These are phyloP conservation scores for Diarsia mendica DNA, from an alignment of 2,888 invertebrate genomes.

Conservation along the genomic window DNA sequence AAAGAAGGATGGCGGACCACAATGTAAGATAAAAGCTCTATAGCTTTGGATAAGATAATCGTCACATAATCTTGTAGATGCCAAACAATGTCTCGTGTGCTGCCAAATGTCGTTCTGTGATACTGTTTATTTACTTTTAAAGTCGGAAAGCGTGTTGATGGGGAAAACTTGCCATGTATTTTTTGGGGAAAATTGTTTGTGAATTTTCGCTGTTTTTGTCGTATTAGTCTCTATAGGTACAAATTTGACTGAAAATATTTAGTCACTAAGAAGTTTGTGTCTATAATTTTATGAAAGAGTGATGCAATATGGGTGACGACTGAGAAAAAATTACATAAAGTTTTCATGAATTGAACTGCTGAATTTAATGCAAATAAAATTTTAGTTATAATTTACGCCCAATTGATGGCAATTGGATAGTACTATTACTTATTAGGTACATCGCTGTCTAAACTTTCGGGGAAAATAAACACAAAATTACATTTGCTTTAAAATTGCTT, in stretches of 20 bases:
- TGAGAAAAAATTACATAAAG: neutral
- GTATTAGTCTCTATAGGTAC: neutral
- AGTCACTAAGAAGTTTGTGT: neutral
- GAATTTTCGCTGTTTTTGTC: neutral
- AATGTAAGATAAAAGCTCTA: conserved; percentile 55
- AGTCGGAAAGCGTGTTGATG: conserved; percentile 18
- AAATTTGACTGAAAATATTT: neutral
- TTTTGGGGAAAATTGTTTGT: neutral
- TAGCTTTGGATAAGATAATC: conserved; percentile 60
- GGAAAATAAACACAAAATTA: neutral
- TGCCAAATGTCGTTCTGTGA: conserved; percentile 55
- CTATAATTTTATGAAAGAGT: neutral
- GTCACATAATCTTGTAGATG: conserved; percentile 38
- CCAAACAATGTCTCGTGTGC: conserved; percentile 38
- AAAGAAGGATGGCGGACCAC: conserved; percentile 74
- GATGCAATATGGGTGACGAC: neutral
- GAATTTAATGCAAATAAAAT: neutral
- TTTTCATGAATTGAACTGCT: neutral
- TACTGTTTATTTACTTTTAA: conserved; percentile 40
- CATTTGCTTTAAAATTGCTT: neutral
- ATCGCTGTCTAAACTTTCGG: too few relatives aligned
- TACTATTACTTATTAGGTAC: too few relatives aligned
- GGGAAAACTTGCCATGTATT: conserved; percentile 11
- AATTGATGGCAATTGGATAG: too few relatives aligned
- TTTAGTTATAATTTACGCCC: neutral